Evolutionary conservation across 2,888 invertebrate species (phyloP).

Genomic region (Timandra comae): DNA sequence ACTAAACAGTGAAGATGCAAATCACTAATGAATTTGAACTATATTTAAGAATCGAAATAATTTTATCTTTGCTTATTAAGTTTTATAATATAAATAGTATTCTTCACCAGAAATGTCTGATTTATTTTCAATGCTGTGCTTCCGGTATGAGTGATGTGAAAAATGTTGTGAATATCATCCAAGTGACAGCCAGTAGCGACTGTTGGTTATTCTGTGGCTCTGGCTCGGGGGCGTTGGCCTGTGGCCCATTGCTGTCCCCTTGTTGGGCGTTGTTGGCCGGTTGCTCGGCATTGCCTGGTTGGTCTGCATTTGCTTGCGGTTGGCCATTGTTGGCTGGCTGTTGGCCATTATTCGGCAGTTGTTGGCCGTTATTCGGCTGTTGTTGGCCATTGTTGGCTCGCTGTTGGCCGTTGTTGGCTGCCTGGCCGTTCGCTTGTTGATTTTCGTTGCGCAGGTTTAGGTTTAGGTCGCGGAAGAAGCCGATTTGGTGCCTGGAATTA

Average conservation of each 20-base stretch:
- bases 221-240: slow-evolving; percentile 24
- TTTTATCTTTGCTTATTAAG: too few relatives aligned
- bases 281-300: slow-evolving; percentile 25
- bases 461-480: slow-evolving; percentile 82
- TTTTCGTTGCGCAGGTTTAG: slow-evolving; percentile 34
- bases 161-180: slow-evolving; percentile 95
- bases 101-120: too few relatives aligned
- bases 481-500: slow-evolving; percentile 80
- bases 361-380: slow-evolving; percentile 9
- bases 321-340: slow-evolving; percentile 21
- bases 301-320: slow-evolving; percentile 16
- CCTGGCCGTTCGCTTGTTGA: slow-evolving; percentile 9
- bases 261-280: slow-evolving; percentile 15
- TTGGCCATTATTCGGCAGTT: slow-evolving; percentile 15
- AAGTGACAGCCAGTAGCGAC: slow-evolving; percentile 83
- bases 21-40: too few relatives aligned
- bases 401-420: slow-evolving; percentile 16
- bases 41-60: too few relatives aligned
- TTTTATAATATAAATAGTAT: too few relatives aligned
- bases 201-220: slow-evolving; percentile 44
- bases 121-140: slow-evolving; percentile 78
- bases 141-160: slow-evolving; percentile 96
- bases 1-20: too few relatives aligned
- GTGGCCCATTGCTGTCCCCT: slow-evolving; percentile 24
- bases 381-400: slow-evolving; percentile 16